Base-by-base conservation (phyloP, 2,797 vertebrate species). In the Thripadectes ignobilis region DNA sequence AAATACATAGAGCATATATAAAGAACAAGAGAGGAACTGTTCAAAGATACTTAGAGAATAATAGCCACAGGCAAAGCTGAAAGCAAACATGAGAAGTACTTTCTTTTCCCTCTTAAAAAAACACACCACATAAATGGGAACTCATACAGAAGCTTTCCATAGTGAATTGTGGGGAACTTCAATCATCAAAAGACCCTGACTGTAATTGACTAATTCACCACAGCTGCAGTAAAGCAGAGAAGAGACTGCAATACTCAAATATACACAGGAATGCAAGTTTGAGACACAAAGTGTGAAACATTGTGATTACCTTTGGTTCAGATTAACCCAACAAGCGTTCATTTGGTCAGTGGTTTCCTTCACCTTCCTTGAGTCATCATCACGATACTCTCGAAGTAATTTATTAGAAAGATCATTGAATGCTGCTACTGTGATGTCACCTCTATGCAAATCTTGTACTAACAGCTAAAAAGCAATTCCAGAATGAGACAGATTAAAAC, bases 311-410 rank as follows among this genome's bases (percentile, higher is more conserved):
- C 99, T 98, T 95, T 98, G 98, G 94, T 98, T 99, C 89, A 99
- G 97, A 95, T 97, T 98, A 96, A 98, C 96, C 99, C 99, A 99
- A 14, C 97, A 98, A 2, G 97, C 97, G 77, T 98, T 98, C 94
- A 98, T 97, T 84, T 98, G 98, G 57, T 99, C 99, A 4, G 98
- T 98, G 89, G 98, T 98, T 97, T 99, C 99, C 92, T 99, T 99
- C 96, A 99, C 98, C 73, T 98, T 98, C 92, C 99, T 98, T 5
- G 99, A 99, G 97, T 99, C 99, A 68, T 99, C 99, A 6, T 95
- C 88, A 36, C 98, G 96, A 91, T 99, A 99, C 34, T 99, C 98
- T 67, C 97, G 98, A 89, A 99, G 97, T 23, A 99, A 98, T 96
- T 99, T 99, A 96, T 97, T 98, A 80, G 99, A 99, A 45, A 99